phyloP scores from a whole-genome alignment of 2,113 vertebrate species.

The Tachuris rubrigastra region DNA sequence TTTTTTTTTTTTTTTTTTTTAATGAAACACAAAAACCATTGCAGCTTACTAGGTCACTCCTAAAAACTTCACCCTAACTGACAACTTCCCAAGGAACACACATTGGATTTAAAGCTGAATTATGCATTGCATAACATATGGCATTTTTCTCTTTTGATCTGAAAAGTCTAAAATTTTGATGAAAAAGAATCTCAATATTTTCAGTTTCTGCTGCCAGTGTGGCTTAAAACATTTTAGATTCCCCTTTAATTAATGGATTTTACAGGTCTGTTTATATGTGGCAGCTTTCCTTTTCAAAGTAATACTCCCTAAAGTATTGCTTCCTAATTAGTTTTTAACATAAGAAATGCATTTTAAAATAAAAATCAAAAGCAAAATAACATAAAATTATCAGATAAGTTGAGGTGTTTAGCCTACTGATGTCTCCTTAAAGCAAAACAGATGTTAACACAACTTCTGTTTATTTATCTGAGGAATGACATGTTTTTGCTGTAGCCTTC shows the following conservation, averaged over 20 bases:
- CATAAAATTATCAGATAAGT: not conserved
- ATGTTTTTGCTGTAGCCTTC: not conserved
- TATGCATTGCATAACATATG: not conserved
- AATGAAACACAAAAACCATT: not conserved
- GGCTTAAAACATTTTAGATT: not conserved
- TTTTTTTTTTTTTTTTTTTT: not conserved
- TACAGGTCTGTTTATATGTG: not conserved
- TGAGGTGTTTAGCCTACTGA: not conserved
- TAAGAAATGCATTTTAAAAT: not conserved
- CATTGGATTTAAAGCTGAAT: not conserved
- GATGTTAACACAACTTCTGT: not conserved
- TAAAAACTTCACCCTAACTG: not conserved
- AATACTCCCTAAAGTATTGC: not conserved
- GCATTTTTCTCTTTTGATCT: not conserved
- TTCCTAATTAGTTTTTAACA: not conserved
- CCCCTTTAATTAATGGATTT: not conserved
- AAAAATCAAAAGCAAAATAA: constrained; percentile 6
- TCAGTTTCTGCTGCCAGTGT: not conserved
- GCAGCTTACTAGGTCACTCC: not conserved
- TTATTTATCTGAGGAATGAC: not conserved
- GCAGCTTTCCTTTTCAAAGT: not conserved
- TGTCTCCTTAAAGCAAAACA: not conserved
- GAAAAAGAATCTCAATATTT: not conserved
- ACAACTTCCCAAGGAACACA: not conserved
- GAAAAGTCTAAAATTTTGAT: not conserved